Evolutionary conservation across 1,140 invertebrate genomes (phyloP).

Genomic region (Melanaphis sacchari): DNA sequence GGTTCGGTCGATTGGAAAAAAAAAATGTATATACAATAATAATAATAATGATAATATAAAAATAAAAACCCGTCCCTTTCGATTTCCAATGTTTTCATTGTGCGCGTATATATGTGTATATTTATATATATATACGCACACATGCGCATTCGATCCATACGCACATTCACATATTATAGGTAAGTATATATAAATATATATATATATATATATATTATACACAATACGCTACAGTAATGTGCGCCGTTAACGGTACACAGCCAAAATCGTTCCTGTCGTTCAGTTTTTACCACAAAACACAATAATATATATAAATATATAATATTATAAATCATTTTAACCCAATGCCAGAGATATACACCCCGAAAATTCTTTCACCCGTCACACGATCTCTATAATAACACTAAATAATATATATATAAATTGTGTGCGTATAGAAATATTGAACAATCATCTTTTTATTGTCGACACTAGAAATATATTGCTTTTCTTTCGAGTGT

Average conservation of each 20-base stretch:
- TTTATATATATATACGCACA: not conserved
- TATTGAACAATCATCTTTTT: slow-evolving; percentile 18
- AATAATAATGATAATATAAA: not conserved
- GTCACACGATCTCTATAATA: slow-evolving; percentile 18
- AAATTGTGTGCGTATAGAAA: not conserved
- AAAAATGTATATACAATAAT: slow-evolving; percentile 2
- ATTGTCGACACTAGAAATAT: slow-evolving; percentile 21
- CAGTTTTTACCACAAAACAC: slow-evolving; percentile 14
- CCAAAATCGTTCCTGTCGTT: slow-evolving; percentile 17
- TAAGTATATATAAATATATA: not conserved
- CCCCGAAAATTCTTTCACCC: slow-evolving; percentile 29
- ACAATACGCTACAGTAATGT: slow-evolving; percentile 17
- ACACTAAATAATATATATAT: slow-evolving; percentile 31
- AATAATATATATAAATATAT: not conserved
- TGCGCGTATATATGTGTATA: not conserved
- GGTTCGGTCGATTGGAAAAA: slow-evolving; percentile 50
- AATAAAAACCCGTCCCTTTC: slow-evolving; percentile 46
- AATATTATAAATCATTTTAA: slow-evolving; percentile 41
- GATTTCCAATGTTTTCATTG: slow-evolving; percentile 48
- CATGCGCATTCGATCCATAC: not conserved
- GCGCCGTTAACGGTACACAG: slow-evolving; percentile 6
- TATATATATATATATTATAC: not conserved
- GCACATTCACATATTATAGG: not conserved
- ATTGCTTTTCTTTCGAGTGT: slow-evolving; percentile 22
- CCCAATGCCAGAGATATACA: slow-evolving; percentile 23